Conservation (phyloP, 92 coral and sea anemone genomes). For the Actinernus sp. region DNA sequence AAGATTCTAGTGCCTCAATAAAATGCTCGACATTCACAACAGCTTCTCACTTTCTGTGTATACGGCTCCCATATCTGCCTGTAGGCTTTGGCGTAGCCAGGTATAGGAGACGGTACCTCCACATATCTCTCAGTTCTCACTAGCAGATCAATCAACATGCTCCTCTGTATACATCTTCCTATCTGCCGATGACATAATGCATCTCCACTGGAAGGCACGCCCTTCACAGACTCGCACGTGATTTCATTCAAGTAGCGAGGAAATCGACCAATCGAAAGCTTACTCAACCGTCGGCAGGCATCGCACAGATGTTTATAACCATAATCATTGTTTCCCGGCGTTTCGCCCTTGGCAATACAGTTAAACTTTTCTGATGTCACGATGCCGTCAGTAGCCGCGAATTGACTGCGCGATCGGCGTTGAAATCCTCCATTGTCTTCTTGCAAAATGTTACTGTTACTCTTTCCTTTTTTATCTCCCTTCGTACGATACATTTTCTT, state of each 20-base stretch:
- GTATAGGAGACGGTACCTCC: slow-evolving; percentile 17
- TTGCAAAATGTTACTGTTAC: no score
- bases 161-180: slow-evolving; percentile 18
- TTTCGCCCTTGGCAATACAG: slow-evolving; percentile 9
- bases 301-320: slow-evolving; percentile 46
- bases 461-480: neutral
- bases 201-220: slow-evolving; percentile 4
- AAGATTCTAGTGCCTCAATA: no score
- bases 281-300: slow-evolving; percentile 37
- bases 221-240: slow-evolving; percentile 53
- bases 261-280: slow-evolving; percentile 39
- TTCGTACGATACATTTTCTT: neutral
- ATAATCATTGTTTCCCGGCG: neutral
- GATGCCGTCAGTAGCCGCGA: slow-evolving; percentile 4
- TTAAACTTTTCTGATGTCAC: slow-evolving; percentile 1
- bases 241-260: slow-evolving; percentile 74
- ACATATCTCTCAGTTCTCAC: slow-evolving; percentile 13
- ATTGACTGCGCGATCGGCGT: neutral
- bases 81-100: slow-evolving; percentile 35
- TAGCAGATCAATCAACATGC: slow-evolving; percentile 19
- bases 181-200: neutral
- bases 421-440: neutral
- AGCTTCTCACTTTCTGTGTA: slow-evolving; percentile 53
- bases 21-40: slow-evolving; percentile 46
- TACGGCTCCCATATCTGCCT: slow-evolving; percentile 43